phyloP scores from a whole-genome alignment of 92 coral and sea anemone genomes.

The Parazoanthus swiftii region DNA sequence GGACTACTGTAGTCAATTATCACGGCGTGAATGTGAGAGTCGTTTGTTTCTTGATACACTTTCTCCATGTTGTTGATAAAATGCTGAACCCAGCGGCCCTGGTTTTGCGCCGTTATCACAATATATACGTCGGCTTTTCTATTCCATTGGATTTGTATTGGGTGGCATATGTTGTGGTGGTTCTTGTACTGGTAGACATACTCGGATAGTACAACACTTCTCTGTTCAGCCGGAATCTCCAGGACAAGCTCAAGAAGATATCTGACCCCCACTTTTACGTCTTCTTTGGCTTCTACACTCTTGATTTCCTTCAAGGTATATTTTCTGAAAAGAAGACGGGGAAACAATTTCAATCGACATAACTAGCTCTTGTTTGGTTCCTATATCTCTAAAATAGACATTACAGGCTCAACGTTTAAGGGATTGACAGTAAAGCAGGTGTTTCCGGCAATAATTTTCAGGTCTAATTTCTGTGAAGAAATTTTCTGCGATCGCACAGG shows the following conservation, averaged over 20 bases:
- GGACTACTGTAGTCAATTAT: constrained; percentile 19
- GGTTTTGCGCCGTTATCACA: constrained; percentile 5
- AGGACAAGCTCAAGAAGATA: background rate
- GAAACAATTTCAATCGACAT: background rate
- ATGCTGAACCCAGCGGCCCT: constrained; percentile 23
- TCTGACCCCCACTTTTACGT: background rate
- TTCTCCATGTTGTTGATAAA: constrained; percentile 16
- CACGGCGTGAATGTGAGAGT: constrained; percentile 3
- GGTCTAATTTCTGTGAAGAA: no score
- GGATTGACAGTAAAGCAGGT: no score
- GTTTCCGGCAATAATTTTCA: no score
- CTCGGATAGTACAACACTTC: background rate
- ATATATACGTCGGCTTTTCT: constrained; percentile 3
- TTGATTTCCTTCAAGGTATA: background rate
- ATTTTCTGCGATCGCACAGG: no score
- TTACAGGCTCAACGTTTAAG: no score
- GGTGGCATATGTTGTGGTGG: background rate
- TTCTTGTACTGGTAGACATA: constrained; percentile 4
- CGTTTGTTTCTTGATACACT: background rate
- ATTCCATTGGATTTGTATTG: background rate
- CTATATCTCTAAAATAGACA: background rate
- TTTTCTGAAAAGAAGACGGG: background rate
- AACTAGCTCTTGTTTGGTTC: background rate
- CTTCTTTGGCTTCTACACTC: background rate
- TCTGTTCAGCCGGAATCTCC: constrained; percentile 12